Conservation (phyloP, 2,797 vertebrate species). For the Florisuga fusca region DNA sequence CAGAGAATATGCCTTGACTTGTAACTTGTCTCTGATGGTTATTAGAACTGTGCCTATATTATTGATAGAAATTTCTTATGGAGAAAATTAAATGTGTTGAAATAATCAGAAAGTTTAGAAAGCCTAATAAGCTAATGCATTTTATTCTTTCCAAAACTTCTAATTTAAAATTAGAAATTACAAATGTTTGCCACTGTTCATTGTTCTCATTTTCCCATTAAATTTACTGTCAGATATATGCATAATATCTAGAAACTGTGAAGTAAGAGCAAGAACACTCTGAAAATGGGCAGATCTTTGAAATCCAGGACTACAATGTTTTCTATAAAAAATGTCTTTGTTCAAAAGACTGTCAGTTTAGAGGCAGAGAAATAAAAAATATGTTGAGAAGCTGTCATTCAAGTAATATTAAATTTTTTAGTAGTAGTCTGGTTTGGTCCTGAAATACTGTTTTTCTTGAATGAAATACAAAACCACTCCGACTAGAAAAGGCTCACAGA, state of each 20-base stretch:
- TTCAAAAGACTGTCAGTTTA: neutral
- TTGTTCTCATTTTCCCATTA: neutral
- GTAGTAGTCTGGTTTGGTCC: neutral
- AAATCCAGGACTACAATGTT: neutral
- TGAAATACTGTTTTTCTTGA: neutral
- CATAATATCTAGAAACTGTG: neutral
- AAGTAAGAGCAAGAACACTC: neutral
- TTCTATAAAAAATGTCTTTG: neutral
- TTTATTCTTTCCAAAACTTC: neutral
- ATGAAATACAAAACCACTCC: neutral
- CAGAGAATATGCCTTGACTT: neutral
- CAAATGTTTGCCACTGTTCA: neutral
- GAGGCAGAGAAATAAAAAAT: neutral
- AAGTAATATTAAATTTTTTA: neutral
- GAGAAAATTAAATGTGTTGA: neutral
- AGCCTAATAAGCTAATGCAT: neutral
- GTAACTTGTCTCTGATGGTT: neutral
- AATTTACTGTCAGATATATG: neutral
- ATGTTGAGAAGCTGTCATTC: neutral
- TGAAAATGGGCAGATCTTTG: neutral
- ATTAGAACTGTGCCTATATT: neutral
- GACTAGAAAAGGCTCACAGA: neutral
- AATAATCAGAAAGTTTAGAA: neutral
- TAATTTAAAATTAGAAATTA: neutral
- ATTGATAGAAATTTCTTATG: neutral